These are phyloP conservation scores for Tiliacea aurago DNA, from an alignment of 2,888 invertebrate genomes.

Conservation along the genomic window DNA sequence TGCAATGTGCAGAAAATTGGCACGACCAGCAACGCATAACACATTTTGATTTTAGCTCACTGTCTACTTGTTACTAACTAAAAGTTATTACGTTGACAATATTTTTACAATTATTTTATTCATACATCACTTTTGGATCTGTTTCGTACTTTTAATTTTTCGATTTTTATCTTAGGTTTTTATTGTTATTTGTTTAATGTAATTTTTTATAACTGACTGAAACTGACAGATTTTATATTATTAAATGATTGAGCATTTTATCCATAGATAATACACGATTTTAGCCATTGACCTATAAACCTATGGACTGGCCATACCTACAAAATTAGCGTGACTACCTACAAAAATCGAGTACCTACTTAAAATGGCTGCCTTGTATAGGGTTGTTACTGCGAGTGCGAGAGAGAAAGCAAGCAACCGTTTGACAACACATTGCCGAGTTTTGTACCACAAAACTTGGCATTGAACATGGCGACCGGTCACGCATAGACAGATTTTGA, in stretches of 20 bases:
- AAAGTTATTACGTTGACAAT: slow-evolving; percentile 5
- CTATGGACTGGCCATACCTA: too few relatives aligned
- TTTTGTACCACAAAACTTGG: too few relatives aligned
- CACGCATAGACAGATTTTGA: too few relatives aligned
- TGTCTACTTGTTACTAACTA: background rate
- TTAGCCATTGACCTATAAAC: too few relatives aligned
- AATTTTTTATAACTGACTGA: slow-evolving; percentile 9
- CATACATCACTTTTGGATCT: slow-evolving; percentile 13
- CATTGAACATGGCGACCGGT: too few relatives aligned
- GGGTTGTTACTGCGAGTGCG: too few relatives aligned
- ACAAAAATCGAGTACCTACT: too few relatives aligned
- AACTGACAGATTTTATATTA: slow-evolving; percentile 4
- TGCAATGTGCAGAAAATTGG: slow-evolving; percentile 71
- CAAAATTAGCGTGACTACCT: too few relatives aligned
- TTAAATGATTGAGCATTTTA: background rate
- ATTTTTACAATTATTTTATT: slow-evolving; percentile 30
- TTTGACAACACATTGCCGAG: too few relatives aligned
- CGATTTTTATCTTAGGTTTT: slow-evolving; percentile 39
- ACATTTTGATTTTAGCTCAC: slow-evolving; percentile 53
- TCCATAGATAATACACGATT: too few relatives aligned
- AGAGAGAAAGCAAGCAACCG: too few relatives aligned
- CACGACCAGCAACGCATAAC: slow-evolving; percentile 53
- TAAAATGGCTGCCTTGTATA: too few relatives aligned
- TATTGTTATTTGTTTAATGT: background rate
- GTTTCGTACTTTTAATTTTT: slow-evolving; percentile 21